These are phyloP conservation scores for Lithobates sylvaticus DNA, from an alignment of 2,797 vertebrate genomes.

Conservation along the genomic window DNA sequence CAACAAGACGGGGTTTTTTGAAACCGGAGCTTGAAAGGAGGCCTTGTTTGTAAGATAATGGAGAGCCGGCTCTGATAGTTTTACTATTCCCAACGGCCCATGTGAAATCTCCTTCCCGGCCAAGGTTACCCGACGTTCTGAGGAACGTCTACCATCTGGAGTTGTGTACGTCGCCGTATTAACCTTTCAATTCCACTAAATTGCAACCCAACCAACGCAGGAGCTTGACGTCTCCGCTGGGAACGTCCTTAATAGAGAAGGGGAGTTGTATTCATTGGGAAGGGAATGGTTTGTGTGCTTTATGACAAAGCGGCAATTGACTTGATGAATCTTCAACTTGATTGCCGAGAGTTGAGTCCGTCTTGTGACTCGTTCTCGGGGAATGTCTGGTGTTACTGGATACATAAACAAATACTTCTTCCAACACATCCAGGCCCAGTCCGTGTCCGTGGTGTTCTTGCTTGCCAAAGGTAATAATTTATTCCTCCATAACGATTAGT, in stretches of 20 bases:
- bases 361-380: background rate
- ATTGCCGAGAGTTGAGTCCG: background rate
- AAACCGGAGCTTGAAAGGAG: conserved; percentile 9
- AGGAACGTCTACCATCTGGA: conserved; percentile 34
- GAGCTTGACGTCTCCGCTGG: background rate
- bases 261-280: background rate
- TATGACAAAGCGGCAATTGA: conserved; percentile 15
- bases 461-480: conserved; percentile 16
- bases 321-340: background rate
- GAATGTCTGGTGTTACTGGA: background rate
- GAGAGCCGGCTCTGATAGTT: conserved; percentile 16
- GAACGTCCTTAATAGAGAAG: conserved; percentile 1
- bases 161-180: conserved; percentile 1
- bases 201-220: conserved; percentile 10
- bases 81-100: conserved; percentile 12
- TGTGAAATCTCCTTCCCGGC: conserved; percentile 7
- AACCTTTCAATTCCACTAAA: conserved; percentile 51
- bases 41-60: conserved; percentile 46
- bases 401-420: background rate
- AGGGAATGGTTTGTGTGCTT: background rate
- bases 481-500: conserved; percentile 10
- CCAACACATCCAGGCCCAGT: background rate
- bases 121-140: conserved; percentile 40
- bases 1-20: background rate
- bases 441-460: no score